These are phyloP conservation scores for Podiceps cristatus DNA, from an alignment of 2,113 vertebrate genomes.

Conservation along the genomic window DNA sequence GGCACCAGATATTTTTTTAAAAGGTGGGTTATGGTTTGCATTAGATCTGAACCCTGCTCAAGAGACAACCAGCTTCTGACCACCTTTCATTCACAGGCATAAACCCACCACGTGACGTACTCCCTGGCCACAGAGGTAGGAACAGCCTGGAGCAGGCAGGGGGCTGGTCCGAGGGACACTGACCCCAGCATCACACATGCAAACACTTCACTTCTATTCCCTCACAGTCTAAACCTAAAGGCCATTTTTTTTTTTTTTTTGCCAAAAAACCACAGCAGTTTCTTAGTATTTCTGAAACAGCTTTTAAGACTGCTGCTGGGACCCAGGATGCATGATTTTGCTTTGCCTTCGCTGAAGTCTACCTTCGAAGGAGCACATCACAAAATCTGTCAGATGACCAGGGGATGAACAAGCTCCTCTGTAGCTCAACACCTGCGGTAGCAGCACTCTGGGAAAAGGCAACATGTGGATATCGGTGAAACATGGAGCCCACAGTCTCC, in stretches of 20 bases:
- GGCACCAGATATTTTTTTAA: background rate
- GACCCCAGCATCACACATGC: accelerated
- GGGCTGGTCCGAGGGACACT: background rate
- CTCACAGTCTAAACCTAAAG: background rate
- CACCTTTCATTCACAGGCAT: background rate
- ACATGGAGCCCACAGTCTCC: background rate
- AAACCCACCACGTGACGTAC: background rate
- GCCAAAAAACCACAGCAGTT: background rate
- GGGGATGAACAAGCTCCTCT: background rate
- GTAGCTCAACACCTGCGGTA: background rate
- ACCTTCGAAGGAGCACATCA: background rate
- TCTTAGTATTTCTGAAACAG: background rate
- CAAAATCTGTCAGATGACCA: background rate
- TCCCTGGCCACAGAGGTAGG: background rate
- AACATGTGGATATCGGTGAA: background rate
- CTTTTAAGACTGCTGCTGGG: background rate
- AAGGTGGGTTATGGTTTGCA: background rate
- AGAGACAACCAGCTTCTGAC: background rate
- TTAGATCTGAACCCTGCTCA: background rate
- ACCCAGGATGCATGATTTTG: background rate
- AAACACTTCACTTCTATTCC: background rate
- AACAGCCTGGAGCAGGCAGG: background rate
- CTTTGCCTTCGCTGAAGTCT: background rate
- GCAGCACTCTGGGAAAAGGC: background rate
- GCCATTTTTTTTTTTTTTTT: background rate